Base-by-base conservation (phyloP, 2,888 invertebrate genomes). In the Himalopsyche tibetana region DNA sequence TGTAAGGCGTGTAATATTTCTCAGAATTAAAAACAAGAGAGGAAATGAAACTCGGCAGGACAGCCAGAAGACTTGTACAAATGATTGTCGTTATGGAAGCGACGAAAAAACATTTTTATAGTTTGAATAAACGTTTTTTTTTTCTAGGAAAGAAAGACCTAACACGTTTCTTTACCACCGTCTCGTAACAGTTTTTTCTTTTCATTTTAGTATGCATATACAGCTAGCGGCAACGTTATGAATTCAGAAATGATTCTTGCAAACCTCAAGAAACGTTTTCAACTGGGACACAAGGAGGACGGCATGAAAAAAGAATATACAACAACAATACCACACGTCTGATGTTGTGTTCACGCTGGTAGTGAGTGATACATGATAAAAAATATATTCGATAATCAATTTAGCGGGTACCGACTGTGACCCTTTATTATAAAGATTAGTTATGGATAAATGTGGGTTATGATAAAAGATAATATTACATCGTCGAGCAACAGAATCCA, bases 71-170 rank as follows among this genome's bases (percentile, higher is more conserved):
- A 74, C 74, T 74, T 36, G 36, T 74, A 74, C 38, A 74, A 74
- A 74, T 74, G 74, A 74, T 74, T 74, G 74, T 74, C 74, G 74
- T 74, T 74, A 36, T 38, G 74, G 28, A 74, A 38, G 74, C 74
- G 74, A 38, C 38, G 38, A 74, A 74, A 74, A 74, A 74, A 74
- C 74, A 74, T 74, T 74, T 74, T 74, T 74, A 74, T 74, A 28
- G 74, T 74, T 36, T 74, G 74, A 12, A 74, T 74, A 74, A 74
- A 74, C 38, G 74, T 74, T 74, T 74, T 69, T 28, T 45, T 69
- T 74, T 36, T 74, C 38, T 5, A 12, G 38, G 74, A 36, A 74
- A 36, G 15, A 38, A 63, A 74, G 15, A 36, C 74, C 2, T 74
- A 74, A 74, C 74, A 74, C 74, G 74, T 74, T 74, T 74, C 74